These are phyloP conservation scores for Andrena fulva DNA, from an alignment of 2,888 invertebrate genomes.

Conservation along the genomic window DNA sequence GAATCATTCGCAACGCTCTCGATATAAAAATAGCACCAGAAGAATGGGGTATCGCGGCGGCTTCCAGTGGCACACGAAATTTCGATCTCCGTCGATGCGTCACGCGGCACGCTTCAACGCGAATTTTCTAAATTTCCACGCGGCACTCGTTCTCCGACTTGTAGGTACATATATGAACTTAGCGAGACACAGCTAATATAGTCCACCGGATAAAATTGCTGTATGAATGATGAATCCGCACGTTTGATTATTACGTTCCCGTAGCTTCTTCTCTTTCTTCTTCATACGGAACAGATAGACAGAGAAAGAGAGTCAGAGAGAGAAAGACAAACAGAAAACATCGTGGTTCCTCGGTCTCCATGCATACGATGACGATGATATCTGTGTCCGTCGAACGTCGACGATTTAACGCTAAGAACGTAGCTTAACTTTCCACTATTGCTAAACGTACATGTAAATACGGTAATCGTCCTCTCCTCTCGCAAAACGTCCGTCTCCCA, in stretches of 20 bases:
- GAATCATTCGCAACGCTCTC: constrained; percentile 47
- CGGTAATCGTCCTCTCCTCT: constrained; percentile 55
- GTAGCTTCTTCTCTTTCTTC: constrained; percentile 12
- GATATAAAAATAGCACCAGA: constrained; percentile 74
- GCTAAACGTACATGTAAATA: constrained; percentile 67
- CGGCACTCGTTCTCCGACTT: constrained; percentile 70
- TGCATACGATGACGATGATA: constrained; percentile 49
- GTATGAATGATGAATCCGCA: constrained; percentile 46
- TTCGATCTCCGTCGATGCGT: constrained; percentile 19
- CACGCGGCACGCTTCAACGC: constrained; percentile 6
- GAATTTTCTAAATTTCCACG: constrained; percentile 42
- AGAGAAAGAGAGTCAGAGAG: neutral
- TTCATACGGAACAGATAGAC: neutral
- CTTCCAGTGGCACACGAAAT: constrained; percentile 22
- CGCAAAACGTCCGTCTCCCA: constrained; percentile 19
- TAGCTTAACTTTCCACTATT: constrained; percentile 60
- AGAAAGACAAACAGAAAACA: constrained; percentile 42
- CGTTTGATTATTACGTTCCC: constrained; percentile 55
- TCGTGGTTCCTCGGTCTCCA: constrained; percentile 50
- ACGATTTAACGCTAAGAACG: constrained; percentile 69
- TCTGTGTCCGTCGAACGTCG: constrained; percentile 57
- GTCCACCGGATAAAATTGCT: constrained; percentile 60
- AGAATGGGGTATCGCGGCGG: constrained; percentile 26
- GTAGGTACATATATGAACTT: neutral
- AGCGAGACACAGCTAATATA: constrained; percentile 38